These are phyloP conservation scores for Nesometra sesokonis DNA, from an alignment of 35 echinoderm and acorn worm species.

Conservation along the genomic window DNA sequence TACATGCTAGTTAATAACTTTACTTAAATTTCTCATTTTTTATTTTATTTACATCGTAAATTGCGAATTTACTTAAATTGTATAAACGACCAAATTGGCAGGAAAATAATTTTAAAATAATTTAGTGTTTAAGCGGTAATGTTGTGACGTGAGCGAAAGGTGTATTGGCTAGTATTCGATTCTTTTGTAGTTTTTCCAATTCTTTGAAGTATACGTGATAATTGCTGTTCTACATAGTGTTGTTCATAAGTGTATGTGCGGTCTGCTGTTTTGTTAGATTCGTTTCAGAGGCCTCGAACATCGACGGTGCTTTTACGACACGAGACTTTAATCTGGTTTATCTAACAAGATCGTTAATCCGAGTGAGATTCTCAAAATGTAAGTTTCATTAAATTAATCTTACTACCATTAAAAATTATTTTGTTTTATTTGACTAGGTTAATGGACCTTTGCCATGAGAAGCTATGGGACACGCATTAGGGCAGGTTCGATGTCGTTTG, in stretches of 20 bases:
- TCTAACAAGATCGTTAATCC: background rate
- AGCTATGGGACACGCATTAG: too few species aligned
- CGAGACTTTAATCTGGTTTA: background rate
- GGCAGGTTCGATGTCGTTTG: too few species aligned
- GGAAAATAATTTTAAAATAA: background rate
- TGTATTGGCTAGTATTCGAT: background rate
- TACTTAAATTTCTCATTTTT: too few species aligned
- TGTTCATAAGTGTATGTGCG: background rate
- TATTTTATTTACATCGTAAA: too few species aligned
- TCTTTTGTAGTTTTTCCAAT: background rate
- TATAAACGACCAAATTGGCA: too few species aligned
- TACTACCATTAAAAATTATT: too few species aligned
- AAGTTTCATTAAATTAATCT: background rate
- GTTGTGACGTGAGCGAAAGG: background rate
- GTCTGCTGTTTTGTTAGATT: background rate
- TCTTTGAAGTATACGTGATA: background rate
- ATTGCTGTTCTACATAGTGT: background rate
- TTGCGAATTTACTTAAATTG: too few species aligned
- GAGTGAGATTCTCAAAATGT: background rate
- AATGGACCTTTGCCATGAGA: too few species aligned
- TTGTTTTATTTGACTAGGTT: too few species aligned
- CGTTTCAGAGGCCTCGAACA: background rate
- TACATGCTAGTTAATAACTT: too few species aligned
- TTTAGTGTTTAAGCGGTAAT: background rate
- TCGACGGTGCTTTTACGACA: background rate